Evolutionary conservation across 1,140 invertebrate species (phyloP).

Genomic region (Antheraea pernyi): DNA sequence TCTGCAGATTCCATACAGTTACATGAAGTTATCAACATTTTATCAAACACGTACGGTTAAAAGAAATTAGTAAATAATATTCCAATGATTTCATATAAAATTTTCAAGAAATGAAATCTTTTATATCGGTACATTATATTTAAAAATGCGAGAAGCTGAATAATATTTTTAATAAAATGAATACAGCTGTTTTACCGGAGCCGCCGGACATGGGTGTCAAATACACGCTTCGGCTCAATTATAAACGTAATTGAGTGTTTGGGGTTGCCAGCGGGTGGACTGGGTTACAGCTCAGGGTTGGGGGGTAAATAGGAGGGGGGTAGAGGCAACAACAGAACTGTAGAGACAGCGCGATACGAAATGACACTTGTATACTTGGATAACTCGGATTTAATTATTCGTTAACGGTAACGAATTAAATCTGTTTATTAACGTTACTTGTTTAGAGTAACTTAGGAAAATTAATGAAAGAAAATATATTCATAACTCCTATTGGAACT

Average conservation of each 20-base stretch:
- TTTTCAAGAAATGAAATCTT: background rate
- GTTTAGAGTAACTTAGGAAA: background rate
- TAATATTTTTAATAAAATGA: conserved; percentile 20
- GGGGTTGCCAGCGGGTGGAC: conserved; percentile 23
- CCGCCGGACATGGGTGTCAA: conserved; percentile 56
- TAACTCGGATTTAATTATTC: conserved; percentile 11
- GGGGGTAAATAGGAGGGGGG: no score
- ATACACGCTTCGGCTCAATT: conserved; percentile 64
- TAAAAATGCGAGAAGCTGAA: background rate
- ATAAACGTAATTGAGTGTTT: conserved; percentile 69
- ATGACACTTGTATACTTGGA: conserved; percentile 13
- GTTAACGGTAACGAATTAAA: background rate
- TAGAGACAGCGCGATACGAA: background rate
- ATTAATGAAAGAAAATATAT: background rate
- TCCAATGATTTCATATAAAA: background rate
- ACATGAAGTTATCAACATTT: no score
- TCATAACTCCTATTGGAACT: background rate
- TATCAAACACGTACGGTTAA: no score
- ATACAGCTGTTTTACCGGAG: conserved; percentile 40
- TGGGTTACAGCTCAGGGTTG: background rate
- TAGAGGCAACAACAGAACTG: background rate
- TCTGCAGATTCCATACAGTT: no score
- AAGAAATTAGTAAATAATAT: background rate
- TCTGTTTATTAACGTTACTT: background rate
- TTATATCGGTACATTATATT: background rate